Evolutionary conservation across 2,797 vertebrate species (phyloP).

Genomic region (Phyllotis vaccarum): DNA sequence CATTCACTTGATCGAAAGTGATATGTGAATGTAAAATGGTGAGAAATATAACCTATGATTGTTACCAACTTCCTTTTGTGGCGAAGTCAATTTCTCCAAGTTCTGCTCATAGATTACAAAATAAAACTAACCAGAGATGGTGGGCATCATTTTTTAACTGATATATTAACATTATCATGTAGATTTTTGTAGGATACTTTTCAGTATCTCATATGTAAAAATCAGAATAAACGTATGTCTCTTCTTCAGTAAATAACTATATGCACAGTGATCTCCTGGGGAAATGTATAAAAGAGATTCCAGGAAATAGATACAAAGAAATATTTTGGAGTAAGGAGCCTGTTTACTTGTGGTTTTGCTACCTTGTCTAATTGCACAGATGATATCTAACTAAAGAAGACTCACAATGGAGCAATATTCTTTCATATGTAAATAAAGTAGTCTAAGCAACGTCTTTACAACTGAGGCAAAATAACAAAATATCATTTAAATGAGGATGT

Average conservation of each 20-base stretch:
- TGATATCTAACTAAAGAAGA: conserved; percentile 59
- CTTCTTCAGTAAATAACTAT: conserved; percentile 64
- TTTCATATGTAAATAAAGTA: conserved; percentile 68
- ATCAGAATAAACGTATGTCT: conserved; percentile 63
- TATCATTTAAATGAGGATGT: conserved; percentile 28
- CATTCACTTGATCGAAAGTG: conserved; percentile 59
- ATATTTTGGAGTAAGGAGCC: conserved; percentile 45
- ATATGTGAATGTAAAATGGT: conserved; percentile 59
- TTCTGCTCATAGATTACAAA: conserved; percentile 40
- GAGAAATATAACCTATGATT: conserved; percentile 46
- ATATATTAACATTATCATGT: conserved; percentile 47
- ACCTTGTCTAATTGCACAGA: conserved; percentile 41
- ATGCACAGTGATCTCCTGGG: neutral
- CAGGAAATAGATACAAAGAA: conserved; percentile 49
- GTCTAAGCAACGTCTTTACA: conserved; percentile 60
- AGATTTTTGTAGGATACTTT: conserved; percentile 56
- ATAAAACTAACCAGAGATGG: conserved; percentile 43
- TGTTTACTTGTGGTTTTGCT: conserved; percentile 49
- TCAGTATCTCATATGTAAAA: conserved; percentile 58
- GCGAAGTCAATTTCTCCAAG: conserved; percentile 38
- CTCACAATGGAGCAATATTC: conserved; percentile 47
- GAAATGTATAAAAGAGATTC: conserved; percentile 55
- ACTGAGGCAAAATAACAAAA: conserved; percentile 61
- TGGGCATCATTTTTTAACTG: conserved; percentile 41
- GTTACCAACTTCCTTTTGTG: neutral